These are phyloP conservation scores for Orthonychiurus folsomi DNA, from an alignment of 2,888 invertebrate genomes.

Conservation along the genomic window DNA sequence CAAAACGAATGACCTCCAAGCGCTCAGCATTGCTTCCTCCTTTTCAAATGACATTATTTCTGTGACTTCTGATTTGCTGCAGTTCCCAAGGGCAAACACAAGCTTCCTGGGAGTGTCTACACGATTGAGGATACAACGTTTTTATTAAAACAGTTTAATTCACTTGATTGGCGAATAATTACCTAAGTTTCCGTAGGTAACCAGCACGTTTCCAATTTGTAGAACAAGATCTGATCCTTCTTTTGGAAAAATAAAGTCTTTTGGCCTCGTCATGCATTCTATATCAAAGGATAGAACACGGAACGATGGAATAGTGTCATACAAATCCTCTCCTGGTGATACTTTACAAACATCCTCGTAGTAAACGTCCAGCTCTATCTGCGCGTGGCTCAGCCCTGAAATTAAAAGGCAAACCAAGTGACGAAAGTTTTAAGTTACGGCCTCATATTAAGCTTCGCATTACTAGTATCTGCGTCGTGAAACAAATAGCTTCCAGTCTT, in stretches of 20 bases:
- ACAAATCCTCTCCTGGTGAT: not conserved
- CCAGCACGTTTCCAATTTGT: constrained; percentile 27
- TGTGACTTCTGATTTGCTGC: constrained; percentile 20
- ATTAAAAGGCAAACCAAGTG: too few species aligned
- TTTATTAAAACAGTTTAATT: constrained; percentile 1
- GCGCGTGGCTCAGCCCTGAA: constrained; percentile 22
- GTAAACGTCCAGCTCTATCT: constrained; percentile 31
- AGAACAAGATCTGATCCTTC: constrained; percentile 22
- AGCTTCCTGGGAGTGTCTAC: constrained; percentile 11
- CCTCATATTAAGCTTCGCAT: too few species aligned
- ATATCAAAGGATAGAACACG: constrained; percentile 32
- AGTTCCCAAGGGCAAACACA: constrained; percentile 24
- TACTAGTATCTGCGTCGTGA: constrained; percentile 8
- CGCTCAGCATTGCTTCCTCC: constrained; percentile 18
- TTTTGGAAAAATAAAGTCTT: constrained; percentile 9
- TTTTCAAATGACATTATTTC: constrained; percentile 22
- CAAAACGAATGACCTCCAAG: constrained; percentile 26
- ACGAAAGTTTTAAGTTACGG: too few species aligned
- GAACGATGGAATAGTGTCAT: constrained; percentile 20
- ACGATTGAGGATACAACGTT: too few species aligned
- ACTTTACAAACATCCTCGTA: constrained; percentile 12
- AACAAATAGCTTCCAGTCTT: constrained; percentile 15
- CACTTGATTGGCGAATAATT: not conserved
- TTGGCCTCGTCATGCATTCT: constrained; percentile 21
- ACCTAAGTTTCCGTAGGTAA: constrained; percentile 13